A percentile compares a stretch with the other conserved stretches of the same genome.
Evolutionary conservation across 2,797 vertebrate genomes (phyloP).

Genomic region (Parotocinclus haroldoi): DNA sequence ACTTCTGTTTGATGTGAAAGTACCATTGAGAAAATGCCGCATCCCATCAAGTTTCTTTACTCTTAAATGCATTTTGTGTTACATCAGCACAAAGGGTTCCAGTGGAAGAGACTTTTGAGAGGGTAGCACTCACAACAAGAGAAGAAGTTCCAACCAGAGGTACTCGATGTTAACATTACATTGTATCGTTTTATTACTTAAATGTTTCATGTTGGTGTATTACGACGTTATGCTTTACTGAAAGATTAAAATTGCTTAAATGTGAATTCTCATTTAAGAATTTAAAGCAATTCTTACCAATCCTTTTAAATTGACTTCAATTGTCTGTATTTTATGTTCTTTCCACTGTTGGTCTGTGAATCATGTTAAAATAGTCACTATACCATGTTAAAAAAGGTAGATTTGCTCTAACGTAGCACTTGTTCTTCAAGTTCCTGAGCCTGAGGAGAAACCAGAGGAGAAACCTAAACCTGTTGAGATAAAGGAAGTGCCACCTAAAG

Average conservation of each 20-base stretch:
- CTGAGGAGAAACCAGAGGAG: conserved; percentile 51
- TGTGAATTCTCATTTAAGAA: too few species aligned
- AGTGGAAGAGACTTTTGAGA: conserved; percentile 65
- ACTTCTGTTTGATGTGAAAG: too few species aligned
- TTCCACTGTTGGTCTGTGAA: too few species aligned
- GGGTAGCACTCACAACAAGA: conserved; percentile 60
- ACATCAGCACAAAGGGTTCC: conserved; percentile 59
- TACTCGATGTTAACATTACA: conserved; percentile 47
- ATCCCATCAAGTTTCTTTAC: background rate
- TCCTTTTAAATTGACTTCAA: too few species aligned
- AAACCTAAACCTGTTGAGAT: conserved; percentile 47
- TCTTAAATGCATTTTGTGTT: conserved; percentile 35
- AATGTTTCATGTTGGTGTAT: too few species aligned
- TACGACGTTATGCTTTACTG: too few species aligned
- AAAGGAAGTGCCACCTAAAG: conserved; percentile 57
- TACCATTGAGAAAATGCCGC: too few species aligned
- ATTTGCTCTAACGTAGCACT: conserved; percentile 34
- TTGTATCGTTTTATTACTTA: conserved; percentile 32
- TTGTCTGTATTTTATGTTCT: too few species aligned
- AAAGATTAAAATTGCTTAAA: too few species aligned
- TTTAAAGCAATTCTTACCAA: too few species aligned
- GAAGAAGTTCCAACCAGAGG: conserved; percentile 63
- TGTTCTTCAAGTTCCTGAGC: conserved; percentile 65
- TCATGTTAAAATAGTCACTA: too few species aligned
- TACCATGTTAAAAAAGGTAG: too few species aligned